phyloP scores from a whole-genome alignment of 2,888 invertebrate species.

The Xylota segnis region DNA sequence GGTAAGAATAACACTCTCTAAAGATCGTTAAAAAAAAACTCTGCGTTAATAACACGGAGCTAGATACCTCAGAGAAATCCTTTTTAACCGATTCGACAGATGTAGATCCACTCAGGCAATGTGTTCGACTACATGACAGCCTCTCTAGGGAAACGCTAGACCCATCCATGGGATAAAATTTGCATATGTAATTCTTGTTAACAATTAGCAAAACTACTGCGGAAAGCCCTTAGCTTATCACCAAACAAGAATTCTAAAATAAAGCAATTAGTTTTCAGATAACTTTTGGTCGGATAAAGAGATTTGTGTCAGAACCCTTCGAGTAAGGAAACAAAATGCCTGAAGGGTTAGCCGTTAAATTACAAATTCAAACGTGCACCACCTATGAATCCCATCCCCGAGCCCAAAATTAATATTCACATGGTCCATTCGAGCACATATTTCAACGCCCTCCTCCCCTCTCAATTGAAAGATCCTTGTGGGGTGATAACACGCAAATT shows the following conservation, averaged over 20 bases:
- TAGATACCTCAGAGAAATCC: too few relatives aligned
- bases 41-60: too few relatives aligned
- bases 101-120: too few relatives aligned
- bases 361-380: slow-evolving; percentile 25
- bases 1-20: too few relatives aligned
- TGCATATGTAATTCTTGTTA: not conserved
- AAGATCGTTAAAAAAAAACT: too few relatives aligned
- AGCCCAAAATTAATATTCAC: slow-evolving; percentile 65
- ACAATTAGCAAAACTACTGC: slow-evolving; percentile 5
- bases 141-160: too few relatives aligned
- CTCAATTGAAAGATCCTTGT: slow-evolving; percentile 67
- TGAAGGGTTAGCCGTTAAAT: slow-evolving; percentile 13
- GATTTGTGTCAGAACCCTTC: not conserved
- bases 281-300: slow-evolving; percentile 1
- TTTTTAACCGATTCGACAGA: too few relatives aligned
- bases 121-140: too few relatives aligned
- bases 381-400: slow-evolving; percentile 4
- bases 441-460: slow-evolving; percentile 38
- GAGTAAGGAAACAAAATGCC: not conserved
- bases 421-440: slow-evolving; percentile 21
- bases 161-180: not conserved
- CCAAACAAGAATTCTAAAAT: not conserved
- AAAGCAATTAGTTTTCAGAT: not conserved
- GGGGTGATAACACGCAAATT: slow-evolving; percentile 54
- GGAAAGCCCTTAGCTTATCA: not conserved